A percentile compares a stretch with the other conserved stretches of the same genome.
phyloP scores from a whole-genome alignment of 2,113 vertebrate genomes.

The Phyllostomus hastatus region DNA sequence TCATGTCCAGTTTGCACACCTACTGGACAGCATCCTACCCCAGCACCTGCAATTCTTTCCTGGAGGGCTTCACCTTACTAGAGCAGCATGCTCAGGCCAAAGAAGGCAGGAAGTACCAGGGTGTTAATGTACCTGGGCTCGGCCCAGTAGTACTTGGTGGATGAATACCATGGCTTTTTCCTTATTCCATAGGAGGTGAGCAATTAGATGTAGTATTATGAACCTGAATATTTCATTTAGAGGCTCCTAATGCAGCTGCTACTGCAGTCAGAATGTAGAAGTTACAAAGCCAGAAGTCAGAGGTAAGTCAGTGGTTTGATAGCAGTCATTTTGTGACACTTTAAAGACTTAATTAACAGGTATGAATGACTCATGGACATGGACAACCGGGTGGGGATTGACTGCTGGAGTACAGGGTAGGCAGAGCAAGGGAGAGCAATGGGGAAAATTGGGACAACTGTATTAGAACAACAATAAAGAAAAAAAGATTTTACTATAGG shows the following conservation, averaged over 20 bases:
- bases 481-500: neutral
- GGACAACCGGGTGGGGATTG: too few relatives aligned
- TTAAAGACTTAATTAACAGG: neutral
- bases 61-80: neutral
- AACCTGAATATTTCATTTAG: neutral
- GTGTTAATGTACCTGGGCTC: neutral
- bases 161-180: neutral
- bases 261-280: neutral
- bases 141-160: fast-evolving
- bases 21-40: neutral
- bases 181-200: neutral
- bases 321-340: neutral
- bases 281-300: neutral
- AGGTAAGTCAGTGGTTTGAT: neutral
- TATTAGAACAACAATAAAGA: too few relatives aligned
- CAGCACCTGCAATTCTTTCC: neutral
- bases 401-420: too few relatives aligned
- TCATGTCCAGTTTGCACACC: neutral
- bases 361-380: too few relatives aligned
- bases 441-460: too few relatives aligned
- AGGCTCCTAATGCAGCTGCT: neutral
- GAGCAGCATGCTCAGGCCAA: neutral
- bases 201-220: neutral
- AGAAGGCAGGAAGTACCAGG: neutral
- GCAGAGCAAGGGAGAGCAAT: too few relatives aligned